Conservation (phyloP, 2,888 invertebrate species). For the Papilio gigon region DNA sequence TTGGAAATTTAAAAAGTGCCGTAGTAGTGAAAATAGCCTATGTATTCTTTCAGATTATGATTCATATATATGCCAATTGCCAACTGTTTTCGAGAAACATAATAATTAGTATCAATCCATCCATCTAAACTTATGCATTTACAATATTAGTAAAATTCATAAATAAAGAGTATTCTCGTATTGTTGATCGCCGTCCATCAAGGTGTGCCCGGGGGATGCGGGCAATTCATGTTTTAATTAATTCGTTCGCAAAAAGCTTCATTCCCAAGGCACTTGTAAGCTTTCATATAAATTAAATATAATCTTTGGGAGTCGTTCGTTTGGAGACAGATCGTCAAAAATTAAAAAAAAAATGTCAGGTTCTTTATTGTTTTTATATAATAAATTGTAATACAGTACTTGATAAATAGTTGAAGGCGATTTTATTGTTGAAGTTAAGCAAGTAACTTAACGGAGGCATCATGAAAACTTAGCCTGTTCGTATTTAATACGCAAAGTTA, state of each 20-base stretch:
- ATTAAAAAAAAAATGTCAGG: not conserved
- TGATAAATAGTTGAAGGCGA: constrained; percentile 6
- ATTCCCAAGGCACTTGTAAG: not conserved
- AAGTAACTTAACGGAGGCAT: constrained; percentile 11
- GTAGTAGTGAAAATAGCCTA: too few species aligned
- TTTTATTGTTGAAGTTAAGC: constrained; percentile 32
- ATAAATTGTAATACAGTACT: not conserved
- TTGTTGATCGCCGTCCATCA: not conserved
- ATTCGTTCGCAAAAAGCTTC: constrained; percentile 1
- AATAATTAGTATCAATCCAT: too few species aligned
- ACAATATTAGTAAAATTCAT: too few species aligned
- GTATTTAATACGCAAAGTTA: constrained; percentile 20
- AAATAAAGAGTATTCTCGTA: not conserved
- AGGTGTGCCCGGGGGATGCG: not conserved
- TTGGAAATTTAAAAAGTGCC: too few species aligned
- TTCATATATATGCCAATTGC: too few species aligned
- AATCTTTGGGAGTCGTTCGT: not conserved
- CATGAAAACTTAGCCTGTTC: constrained; percentile 24
- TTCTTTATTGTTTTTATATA: not conserved
- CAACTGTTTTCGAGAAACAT: too few species aligned
- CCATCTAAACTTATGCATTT: too few species aligned
- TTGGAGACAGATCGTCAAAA: constrained; percentile 4
- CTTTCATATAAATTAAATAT: constrained; percentile 14
- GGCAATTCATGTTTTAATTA: constrained; percentile 12
- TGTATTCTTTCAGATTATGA: too few species aligned